Evolutionary conservation across 1,140 invertebrate species (phyloP).

Genomic region (Acromyrmex charruanus): DNA sequence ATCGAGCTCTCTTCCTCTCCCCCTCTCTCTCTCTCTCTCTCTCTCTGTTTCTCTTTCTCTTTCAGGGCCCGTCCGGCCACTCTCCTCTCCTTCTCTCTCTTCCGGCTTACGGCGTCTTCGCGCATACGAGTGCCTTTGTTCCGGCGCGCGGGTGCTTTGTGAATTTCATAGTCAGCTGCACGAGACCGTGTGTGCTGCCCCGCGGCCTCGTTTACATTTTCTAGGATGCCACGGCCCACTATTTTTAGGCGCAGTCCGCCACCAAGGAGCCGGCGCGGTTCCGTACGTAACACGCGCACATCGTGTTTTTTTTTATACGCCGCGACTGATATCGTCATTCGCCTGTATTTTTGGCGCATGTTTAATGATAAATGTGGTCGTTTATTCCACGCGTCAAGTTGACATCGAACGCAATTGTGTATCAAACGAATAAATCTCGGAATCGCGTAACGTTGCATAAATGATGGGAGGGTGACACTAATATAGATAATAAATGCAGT

Average conservation of each 20-base stretch:
- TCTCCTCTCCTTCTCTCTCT: not conserved
- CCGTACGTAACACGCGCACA: constrained; percentile 29
- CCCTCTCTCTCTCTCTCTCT: not conserved
- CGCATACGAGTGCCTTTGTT: constrained; percentile 77
- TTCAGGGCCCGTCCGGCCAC: not conserved
- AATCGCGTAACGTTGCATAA: not conserved
- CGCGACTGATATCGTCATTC: constrained; percentile 33
- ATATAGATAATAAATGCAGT: not conserved
- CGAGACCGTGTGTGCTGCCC: constrained; percentile 66
- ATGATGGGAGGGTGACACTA: not conserved
- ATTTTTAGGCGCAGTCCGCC: constrained; percentile 76
- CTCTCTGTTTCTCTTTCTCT: not conserved
- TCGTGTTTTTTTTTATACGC: not conserved
- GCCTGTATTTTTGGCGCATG: constrained; percentile 39
- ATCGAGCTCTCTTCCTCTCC: not conserved
- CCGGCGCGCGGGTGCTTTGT: constrained; percentile 76
- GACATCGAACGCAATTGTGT: constrained; percentile 10
- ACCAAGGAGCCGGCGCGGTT: constrained; percentile 60
- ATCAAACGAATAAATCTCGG: constrained; percentile 27
- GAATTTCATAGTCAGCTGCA: constrained; percentile 82
- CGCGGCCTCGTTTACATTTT: constrained; percentile 76
- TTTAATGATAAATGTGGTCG: constrained; percentile 33
- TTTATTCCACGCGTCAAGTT: not conserved
- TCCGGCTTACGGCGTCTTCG: constrained; percentile 68
- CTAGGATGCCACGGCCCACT: constrained; percentile 74